Evolutionary conservation across 2,888 invertebrate species (phyloP).

Genomic region (Choristoneura rosaceana): DNA sequence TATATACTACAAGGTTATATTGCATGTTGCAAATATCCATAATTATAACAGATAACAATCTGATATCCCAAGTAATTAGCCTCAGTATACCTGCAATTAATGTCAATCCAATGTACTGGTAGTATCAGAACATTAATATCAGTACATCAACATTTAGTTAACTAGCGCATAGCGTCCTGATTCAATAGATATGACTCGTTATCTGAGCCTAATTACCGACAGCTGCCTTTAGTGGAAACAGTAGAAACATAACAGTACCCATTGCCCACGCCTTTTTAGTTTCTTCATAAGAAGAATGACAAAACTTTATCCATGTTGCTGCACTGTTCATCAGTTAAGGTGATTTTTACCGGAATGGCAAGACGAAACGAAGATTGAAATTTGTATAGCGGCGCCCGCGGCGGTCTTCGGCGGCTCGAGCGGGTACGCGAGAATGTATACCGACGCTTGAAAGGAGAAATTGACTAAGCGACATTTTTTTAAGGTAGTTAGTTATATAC

Average conservation of each 20-base stretch:
- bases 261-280: background rate
- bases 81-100: background rate
- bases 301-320: too few relatives aligned
- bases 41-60: background rate
- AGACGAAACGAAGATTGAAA: too few relatives aligned
- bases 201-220: constrained; percentile 62
- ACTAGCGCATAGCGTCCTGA: constrained; percentile 24
- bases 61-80: background rate
- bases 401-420: too few relatives aligned
- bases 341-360: too few relatives aligned
- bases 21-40: background rate
- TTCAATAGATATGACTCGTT: constrained; percentile 53
- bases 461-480: too few relatives aligned
- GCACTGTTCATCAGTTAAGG: too few relatives aligned
- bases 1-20: background rate
- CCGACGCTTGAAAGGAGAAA: too few relatives aligned
- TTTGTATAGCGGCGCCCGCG: too few relatives aligned
- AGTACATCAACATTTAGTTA: constrained; percentile 24
- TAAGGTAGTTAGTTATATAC: too few relatives aligned
- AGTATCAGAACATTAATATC: constrained; percentile 8
- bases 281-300: too few relatives aligned
- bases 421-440: too few relatives aligned
- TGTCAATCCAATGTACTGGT: background rate
- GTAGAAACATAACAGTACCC: constrained; percentile 25
- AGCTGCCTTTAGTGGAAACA: constrained; percentile 42